These are phyloP conservation scores for Phylloscopus whistleri DNA, from an alignment of 2,113 vertebrate genomes.

Conservation along the genomic window DNA sequence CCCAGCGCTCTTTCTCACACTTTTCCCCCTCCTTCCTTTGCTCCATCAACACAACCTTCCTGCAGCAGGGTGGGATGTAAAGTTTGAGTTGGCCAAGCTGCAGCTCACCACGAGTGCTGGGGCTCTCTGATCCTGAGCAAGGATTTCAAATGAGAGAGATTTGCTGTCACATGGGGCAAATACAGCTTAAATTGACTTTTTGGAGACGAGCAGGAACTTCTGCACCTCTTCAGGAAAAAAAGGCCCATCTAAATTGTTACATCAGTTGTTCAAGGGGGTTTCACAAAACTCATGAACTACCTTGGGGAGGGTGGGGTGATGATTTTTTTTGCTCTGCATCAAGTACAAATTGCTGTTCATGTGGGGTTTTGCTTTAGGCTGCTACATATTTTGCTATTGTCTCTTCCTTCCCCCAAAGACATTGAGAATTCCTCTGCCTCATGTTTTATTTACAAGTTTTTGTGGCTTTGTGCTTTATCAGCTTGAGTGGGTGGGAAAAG, in stretches of 20 bases:
- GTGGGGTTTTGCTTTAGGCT: not conserved
- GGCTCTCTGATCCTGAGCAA: not conserved
- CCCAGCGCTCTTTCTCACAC: not conserved
- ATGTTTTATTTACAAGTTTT: constrained; percentile 7
- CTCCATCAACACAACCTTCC: not conserved
- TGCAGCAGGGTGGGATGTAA: too few relatives aligned
- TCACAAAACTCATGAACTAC: not conserved
- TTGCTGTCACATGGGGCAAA: not conserved
- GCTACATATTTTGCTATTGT: not conserved
- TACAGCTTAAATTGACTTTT: not conserved
- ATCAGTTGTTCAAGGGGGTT: not conserved
- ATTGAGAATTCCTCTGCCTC: not conserved
- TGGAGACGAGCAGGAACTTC: not conserved
- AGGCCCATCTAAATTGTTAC: not conserved
- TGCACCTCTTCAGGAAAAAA: not conserved
- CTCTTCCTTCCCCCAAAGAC: not conserved
- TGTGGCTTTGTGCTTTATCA: constrained; percentile 16
- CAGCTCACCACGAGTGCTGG: not conserved
- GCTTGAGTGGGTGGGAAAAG: not conserved
- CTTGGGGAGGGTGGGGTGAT: not conserved
- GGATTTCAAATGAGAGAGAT: not conserved
- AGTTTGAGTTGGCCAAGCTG: not conserved
- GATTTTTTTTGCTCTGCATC: not conserved
- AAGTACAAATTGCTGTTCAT: not conserved
- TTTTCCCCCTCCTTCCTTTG: rapidly evolving